phyloP scores from a whole-genome alignment of 2,113 vertebrate species.

The Thunnus thynnus region DNA sequence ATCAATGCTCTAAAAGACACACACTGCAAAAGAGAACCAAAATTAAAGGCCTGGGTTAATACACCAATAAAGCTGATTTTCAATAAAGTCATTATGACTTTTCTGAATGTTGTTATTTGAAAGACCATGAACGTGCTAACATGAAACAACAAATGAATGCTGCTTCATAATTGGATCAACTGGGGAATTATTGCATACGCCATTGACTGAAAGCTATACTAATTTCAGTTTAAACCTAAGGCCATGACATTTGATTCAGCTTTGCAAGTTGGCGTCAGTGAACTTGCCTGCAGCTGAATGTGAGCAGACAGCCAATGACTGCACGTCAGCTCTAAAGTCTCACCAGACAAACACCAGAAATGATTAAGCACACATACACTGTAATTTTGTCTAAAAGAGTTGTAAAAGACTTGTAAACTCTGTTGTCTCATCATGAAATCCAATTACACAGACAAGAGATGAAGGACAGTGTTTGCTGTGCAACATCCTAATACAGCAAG shows the following conservation, averaged over 20 bases:
- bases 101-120: conserved; percentile 14
- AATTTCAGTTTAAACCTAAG: conserved; percentile 23
- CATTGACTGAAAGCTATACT: conserved; percentile 11
- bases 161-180: not conserved
- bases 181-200: not conserved
- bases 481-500: conserved; percentile 14
- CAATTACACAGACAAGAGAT: conserved; percentile 49
- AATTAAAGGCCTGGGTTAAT: not conserved
- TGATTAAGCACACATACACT: conserved; percentile 8
- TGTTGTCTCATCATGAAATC: conserved; percentile 55
- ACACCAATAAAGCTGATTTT: conserved; percentile 2
- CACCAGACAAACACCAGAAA: conserved; percentile 14
- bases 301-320: conserved; percentile 11
- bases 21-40: conserved; percentile 84
- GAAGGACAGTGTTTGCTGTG: conserved; percentile 34
- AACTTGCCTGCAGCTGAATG: conserved; percentile 22
- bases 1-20: conserved; percentile 92
- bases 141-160: not conserved
- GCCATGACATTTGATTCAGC: conserved; percentile 4
- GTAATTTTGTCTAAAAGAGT: conserved; percentile 15
- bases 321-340: not conserved
- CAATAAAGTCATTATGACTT: conserved; percentile 3
- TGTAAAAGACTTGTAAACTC: conserved; percentile 28
- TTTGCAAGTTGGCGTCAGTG: too few species aligned
- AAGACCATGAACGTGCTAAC: conserved; percentile 3